Conservation (phyloP, 2,113 vertebrate species). For the Origma solitaria region DNA sequence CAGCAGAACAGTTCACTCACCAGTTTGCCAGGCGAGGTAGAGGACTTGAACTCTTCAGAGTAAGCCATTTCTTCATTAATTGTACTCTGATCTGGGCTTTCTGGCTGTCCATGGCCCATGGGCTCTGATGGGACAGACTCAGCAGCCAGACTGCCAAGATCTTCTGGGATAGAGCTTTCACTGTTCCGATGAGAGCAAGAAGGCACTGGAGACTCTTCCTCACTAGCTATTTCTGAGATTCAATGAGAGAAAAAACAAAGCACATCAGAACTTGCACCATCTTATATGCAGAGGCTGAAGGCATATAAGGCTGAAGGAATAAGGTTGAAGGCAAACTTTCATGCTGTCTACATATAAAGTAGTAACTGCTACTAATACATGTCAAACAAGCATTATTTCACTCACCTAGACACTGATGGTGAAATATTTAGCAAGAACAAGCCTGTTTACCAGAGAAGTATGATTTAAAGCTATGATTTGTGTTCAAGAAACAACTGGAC, state of each 20-base stretch:
- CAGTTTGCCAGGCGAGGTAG: slow-evolving; percentile 66
- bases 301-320: neutral
- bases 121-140: slow-evolving; percentile 61
- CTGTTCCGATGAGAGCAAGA: slow-evolving; percentile 77
- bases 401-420: neutral
- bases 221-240: slow-evolving; percentile 74
- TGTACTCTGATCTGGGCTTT: slow-evolving; percentile 61
- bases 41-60: slow-evolving; percentile 79
- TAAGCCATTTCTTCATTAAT: slow-evolving; percentile 70
- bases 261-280: neutral
- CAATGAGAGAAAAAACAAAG: neutral
- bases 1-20: slow-evolving; percentile 63
- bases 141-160: slow-evolving; percentile 64
- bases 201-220: slow-evolving; percentile 71
- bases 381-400: neutral
- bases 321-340: neutral
- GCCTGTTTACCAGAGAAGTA: neutral
- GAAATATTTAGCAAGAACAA: neutral
- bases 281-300: neutral
- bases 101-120: slow-evolving; percentile 25
- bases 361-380: neutral
- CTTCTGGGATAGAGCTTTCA: slow-evolving; percentile 74
- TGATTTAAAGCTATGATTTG: neutral
- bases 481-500: neutral
- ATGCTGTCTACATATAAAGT: neutral